Evolutionary conservation across 2,888 invertebrate species (phyloP).

Genomic region (Ornithoptera alexandrae): DNA sequence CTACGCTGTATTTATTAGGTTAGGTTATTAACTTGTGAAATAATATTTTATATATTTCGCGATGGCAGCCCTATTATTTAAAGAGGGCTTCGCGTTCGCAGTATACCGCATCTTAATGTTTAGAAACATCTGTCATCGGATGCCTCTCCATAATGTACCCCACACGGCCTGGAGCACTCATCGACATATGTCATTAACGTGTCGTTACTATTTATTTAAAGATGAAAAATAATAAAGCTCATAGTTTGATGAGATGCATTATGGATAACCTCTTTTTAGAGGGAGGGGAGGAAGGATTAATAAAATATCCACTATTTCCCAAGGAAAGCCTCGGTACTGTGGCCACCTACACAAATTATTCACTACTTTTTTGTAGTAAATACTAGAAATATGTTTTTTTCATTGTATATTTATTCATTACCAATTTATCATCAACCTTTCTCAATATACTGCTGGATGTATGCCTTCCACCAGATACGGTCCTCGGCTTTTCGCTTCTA

Average conservation of each 20-base stretch:
- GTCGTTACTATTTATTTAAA: conserved; percentile 36
- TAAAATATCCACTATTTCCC: too few relatives aligned
- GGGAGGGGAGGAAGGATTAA: too few relatives aligned
- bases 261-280: not conserved
- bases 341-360: too few relatives aligned
- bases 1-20: not conserved
- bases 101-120: conserved; percentile 37
- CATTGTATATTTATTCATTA: too few relatives aligned
- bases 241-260: not conserved
- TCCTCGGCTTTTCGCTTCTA: too few relatives aligned
- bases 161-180: conserved; percentile 36
- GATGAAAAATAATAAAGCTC: conserved; percentile 20
- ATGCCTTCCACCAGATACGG: too few relatives aligned
- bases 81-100: conserved; percentile 19
- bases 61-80: conserved; percentile 13
- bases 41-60: not conserved
- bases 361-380: too few relatives aligned
- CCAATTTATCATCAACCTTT: too few relatives aligned
- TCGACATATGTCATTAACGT: conserved; percentile 39
- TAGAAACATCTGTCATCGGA: conserved; percentile 39
- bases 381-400: too few relatives aligned
- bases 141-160: conserved; percentile 36
- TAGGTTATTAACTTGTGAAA: not conserved
- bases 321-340: too few relatives aligned
- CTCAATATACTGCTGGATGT: too few relatives aligned